Conservation (phyloP, 2,888 invertebrate species). For the Portevinia maculata region DNA sequence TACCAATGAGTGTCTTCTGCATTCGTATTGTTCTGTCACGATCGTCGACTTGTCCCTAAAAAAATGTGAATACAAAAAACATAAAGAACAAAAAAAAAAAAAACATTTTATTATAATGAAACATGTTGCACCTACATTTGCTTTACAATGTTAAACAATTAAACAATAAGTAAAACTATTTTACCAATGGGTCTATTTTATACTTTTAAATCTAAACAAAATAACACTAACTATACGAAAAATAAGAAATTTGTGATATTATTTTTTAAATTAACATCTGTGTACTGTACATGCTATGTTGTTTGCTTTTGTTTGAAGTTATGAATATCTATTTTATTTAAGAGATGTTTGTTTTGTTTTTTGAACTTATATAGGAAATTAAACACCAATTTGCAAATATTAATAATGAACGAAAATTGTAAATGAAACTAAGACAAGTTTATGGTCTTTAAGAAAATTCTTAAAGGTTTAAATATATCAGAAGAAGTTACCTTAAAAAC, state of each 20-base stretch:
- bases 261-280: conserved; percentile 52
- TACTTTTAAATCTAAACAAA: conserved; percentile 27
- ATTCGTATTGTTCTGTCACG: conserved; percentile 91
- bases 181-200: conserved; percentile 52
- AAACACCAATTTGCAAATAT: conserved; percentile 38
- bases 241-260: conserved; percentile 6
- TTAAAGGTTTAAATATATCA: conserved; percentile 51
- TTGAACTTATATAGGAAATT: conserved; percentile 26
- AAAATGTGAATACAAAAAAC: conserved; percentile 11
- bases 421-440: conserved; percentile 8
- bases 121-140: neutral
- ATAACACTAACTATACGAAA: conserved; percentile 34
- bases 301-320: conserved; percentile 26
- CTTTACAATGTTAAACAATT: conserved; percentile 48
- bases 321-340: conserved; percentile 13
- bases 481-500: conserved; percentile 72
- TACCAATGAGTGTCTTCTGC: conserved; percentile 90
- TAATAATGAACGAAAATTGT: conserved; percentile 22
- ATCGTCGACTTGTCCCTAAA: conserved; percentile 92
- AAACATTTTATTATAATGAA: conserved; percentile 12
- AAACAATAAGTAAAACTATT: conserved; percentile 41
- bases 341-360: conserved; percentile 2
- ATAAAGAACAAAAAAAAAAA: neutral
- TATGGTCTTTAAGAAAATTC: conserved; percentile 14
- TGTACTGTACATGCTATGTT: conserved; percentile 71